Percentiles rank a stretch among this genome's conserved stretches.
phyloP scores from a whole-genome alignment of 2,797 vertebrate species.

The Labroides dimidiatus region DNA sequence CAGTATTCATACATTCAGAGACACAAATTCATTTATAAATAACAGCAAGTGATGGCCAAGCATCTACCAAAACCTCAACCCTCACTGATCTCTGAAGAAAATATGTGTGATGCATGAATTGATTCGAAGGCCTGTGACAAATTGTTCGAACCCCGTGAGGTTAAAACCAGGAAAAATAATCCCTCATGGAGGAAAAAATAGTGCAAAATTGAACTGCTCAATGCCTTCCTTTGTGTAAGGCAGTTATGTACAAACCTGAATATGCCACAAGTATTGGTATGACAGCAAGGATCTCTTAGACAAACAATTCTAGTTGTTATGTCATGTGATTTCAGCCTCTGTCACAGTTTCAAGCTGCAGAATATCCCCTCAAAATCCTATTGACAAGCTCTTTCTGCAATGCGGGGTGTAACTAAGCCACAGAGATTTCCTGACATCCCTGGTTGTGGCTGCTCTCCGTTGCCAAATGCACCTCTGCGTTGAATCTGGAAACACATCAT shows the following conservation, averaged over 20 bases:
- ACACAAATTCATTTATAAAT: too few relatives aligned
- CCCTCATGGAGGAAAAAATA: not conserved
- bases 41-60: too few relatives aligned
- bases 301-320: slow-evolving; percentile 15
- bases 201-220: not conserved
- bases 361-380: slow-evolving; percentile 61
- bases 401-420: slow-evolving; percentile 57
- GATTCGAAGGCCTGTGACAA: slow-evolving; percentile 2
- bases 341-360: slow-evolving; percentile 37
- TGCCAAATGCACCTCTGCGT: slow-evolving; percentile 76
- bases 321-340: slow-evolving; percentile 33
- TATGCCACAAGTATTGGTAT: slow-evolving; percentile 7
- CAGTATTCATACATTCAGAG: too few relatives aligned
- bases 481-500: slow-evolving; percentile 65
- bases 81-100: not conserved
- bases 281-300: not conserved
- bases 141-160: not conserved
- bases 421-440: slow-evolving; percentile 58
- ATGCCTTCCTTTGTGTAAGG: not conserved
- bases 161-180: not conserved
- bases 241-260: slow-evolving; percentile 1
- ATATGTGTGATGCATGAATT: not conserved
- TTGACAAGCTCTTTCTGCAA: slow-evolving; percentile 55
- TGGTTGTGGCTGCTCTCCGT: slow-evolving; percentile 43
- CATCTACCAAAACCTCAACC: too few relatives aligned